Evolutionary conservation across 2,797 vertebrate genomes (phyloP), one percentile per base, ranked within the genome.

Genomic region (Danio jaintianensis): DNA sequence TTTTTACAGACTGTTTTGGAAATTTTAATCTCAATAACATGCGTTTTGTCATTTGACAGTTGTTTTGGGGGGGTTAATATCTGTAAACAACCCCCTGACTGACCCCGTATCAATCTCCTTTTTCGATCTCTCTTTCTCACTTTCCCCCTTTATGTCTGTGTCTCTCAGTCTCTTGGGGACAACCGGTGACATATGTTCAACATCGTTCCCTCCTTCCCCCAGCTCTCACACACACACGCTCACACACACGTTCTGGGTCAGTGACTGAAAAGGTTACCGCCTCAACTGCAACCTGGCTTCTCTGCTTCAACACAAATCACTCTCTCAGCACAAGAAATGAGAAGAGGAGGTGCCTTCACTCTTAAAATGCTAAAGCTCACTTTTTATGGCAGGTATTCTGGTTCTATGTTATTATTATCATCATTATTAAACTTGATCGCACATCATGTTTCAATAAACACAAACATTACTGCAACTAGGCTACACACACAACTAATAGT

Each of bases 181-280:
- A 93, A 90, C 79, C 85, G 89, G 93, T 96, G 96, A 97, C 95
- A 97, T 95, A 97, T 95, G 94, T 94, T 94, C 91, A 90, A 93
- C 95, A 95, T 92, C 93, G 85, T 78, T 42, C 85, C 90, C 88
- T 89, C 29, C 88, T 93, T 90, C 91, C 87, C 53, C 58, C 73
- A 72, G 74, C 50, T 53, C 78, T 38, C 81, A 45, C 71, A 5
- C 76, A 6, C 81, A 10, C 73, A 47, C 86, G 87, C 89, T 88
- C 90, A 89, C 89, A 90, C 86, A 9, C 76, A 40, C 77, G 95
- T 97, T 97, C 95, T 95, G 96, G 96, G 95, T 97, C 96, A 97
- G 89, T 93, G 94, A 95, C 93, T 97, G 94, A 96, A 96, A 96
- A 96, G 96, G 96, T 96, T 96, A 96, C 94, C 93, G 95, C 94